Base-by-base conservation (phyloP, 2,113 vertebrate species). In the Menura novaehollandiae region DNA sequence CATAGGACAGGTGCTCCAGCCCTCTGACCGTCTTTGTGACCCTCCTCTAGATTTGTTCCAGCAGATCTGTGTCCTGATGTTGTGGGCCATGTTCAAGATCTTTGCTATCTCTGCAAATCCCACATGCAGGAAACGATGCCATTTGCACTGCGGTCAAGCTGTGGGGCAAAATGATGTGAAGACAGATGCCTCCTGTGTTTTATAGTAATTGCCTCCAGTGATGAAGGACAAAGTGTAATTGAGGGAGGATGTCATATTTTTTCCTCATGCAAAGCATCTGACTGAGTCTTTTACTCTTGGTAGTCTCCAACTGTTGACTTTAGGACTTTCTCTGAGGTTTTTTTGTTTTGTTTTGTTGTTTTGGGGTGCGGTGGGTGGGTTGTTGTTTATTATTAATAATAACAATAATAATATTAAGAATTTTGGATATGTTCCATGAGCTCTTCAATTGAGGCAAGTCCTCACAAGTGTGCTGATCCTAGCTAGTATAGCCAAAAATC, bases 121-220 rank as follows among this genome's bases (percentile, higher is more conserved):
- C 21, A 8, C 16, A 4, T 1, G 0, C 71, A 43, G 43, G 35
- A 33, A 77, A 15, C 13, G 10, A 1, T 20, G 10, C 14, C 7
- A 5, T 72, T 64, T 30, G 24, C 56, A 19, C 33, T 64, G 52
- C 4, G 5, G 28, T 49, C 6, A 37, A 60, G 41, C 28, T 56
- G 32, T 30, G 8, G 69, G 41, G 27, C 35, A 76, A 35, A 49
- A 18, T 15, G 11, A 21, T 39, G 12, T 39, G 35, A n/a, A 66
- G 18, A 47, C 46, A 91, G 51, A 73, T 55, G 43, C 9, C 16
- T 81, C 39, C 39, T 56, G 23, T 63, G 17, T 75, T 74, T 84
- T 89, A 39, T 78, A 20, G 39, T 43, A 35, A 39, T 55, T 74
- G 33, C 73, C 43, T 87, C 39, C 64, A 26, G 28, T 66, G 43